Evolutionary conservation across 2,113 vertebrate species (phyloP).

Genomic region (Tragelaphus strepsiceros): DNA sequence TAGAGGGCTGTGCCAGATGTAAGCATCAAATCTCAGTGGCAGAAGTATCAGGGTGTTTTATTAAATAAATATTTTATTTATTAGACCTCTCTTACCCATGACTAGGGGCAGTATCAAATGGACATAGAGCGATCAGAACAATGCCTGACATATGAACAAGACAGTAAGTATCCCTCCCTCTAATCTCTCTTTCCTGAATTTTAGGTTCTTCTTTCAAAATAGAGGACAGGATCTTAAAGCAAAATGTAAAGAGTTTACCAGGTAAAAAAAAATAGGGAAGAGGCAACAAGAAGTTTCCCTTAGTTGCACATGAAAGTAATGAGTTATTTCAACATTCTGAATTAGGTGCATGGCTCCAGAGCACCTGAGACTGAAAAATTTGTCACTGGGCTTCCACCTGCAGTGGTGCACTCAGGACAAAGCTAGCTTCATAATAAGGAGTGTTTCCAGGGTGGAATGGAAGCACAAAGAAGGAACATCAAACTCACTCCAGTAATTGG

Average conservation of each 20-base stretch:
- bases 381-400: fast-evolving
- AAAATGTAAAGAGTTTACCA: neutral
- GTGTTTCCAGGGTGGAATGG: fast-evolving
- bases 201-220: neutral
- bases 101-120: neutral
- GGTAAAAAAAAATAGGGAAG: neutral
- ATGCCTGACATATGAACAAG: fast-evolving
- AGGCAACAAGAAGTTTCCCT: neutral
- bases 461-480: neutral
- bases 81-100: neutral
- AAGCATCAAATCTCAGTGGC: fast-evolving
- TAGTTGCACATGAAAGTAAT: neutral
- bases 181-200: fast-evolving
- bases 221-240: neutral
- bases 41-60: fast-evolving
- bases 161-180: neutral
- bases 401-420: neutral
- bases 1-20: neutral
- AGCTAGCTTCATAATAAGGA: fast-evolving
- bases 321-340: no score
- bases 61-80: neutral
- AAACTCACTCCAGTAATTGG: neutral
- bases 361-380: neutral
- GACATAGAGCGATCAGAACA: neutral
- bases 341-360: fast-evolving